Base-by-base conservation (phyloP, 2,888 invertebrate species). In the Mongoloraphidia duomilia region DNA sequence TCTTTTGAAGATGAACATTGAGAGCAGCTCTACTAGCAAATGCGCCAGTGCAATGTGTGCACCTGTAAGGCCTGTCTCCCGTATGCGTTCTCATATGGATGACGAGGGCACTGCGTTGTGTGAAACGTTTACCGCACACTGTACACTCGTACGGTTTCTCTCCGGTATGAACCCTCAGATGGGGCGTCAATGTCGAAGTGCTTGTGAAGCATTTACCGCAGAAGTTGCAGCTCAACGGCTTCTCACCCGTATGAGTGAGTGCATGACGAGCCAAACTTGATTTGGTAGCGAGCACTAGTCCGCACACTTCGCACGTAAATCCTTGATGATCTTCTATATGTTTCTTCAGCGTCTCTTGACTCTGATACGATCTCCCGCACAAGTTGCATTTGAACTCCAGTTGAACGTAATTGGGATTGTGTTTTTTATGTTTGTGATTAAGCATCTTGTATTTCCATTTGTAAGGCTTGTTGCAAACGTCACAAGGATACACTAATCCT, bases 391-490 rank as follows among this genome's bases (percentile, higher is more conserved):
- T 26, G 6, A 26, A 26, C 26, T 26, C 26, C 5, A 26, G 26
- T 6, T 26, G 26, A 26, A 26, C 26, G 26, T 26, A 26, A 26
- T 26, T 26, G 26, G 26, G 26, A 6, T 26, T 26, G 26, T 26
- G 26, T 8, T 56, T 53, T 36, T 51, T 47, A 6, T 26, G 26
- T 26, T 64, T 54, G 34, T 67, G 67, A 3, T 64, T 60, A 9
- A 62, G 61, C 3, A 67, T 61, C 46, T 62, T 63, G 45, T 64
- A 64, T 41, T 61, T 62, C 44, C 63, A 62, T 4, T 63, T 60
- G 52, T 68, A 70, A 45, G 65, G 63, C 34, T 69, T 64, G 1
- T 65, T 66, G 54, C 77, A 77, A 10, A 71, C 65, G 2, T 69
- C 62, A 48, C 77, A 77, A 6, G 26, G 26, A 26, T 26, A 26